A percentile compares a stretch with the other conserved stretches of the same genome.
Evolutionary conservation across 1,140 invertebrate species (phyloP).

Genomic region (Proctacanthus coquilletti): DNA sequence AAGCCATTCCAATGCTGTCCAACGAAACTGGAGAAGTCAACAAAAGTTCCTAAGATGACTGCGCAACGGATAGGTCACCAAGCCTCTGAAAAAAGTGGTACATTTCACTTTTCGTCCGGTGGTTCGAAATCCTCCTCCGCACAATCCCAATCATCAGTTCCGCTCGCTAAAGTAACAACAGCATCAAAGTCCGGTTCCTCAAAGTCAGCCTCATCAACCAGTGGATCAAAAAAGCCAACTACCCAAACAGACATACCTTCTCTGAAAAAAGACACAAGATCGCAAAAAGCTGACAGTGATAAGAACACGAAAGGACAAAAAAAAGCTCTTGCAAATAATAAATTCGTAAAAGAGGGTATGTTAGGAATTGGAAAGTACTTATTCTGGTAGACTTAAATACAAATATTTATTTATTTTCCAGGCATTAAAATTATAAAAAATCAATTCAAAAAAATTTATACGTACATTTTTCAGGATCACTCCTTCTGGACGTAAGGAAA

Average conservation of each 20-base stretch:
- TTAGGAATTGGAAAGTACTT: conserved; percentile 61
- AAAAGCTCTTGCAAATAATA: conserved; percentile 6
- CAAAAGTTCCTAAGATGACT: conserved; percentile 31
- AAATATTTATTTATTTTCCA: no score
- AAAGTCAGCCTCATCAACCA: conserved; percentile 5
- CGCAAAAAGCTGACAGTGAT: no score
- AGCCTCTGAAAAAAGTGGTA: conserved; percentile 12
- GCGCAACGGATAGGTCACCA: conserved; percentile 27
- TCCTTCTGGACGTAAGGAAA: conserved; percentile 31
- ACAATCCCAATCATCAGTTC: conserved; percentile 1
- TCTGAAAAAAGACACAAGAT: no score
- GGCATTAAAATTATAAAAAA: conserved; percentile 30
- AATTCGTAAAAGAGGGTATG: conserved; percentile 51
- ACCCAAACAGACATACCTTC: conserved; percentile 10
- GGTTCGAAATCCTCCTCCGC: neutral
- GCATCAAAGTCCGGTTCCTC: neutral
- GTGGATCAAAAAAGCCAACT: neutral
- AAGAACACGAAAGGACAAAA: no score
- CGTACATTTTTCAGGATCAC: conserved; percentile 31
- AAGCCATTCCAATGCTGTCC: conserved; percentile 83
- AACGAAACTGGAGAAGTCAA: conserved; percentile 49
- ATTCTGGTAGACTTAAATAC: conserved; percentile 26
- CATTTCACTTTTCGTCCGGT: conserved; percentile 2
- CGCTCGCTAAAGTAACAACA: neutral
- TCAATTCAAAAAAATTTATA: conserved; percentile 31